phyloP scores from a whole-genome alignment of 2,797 vertebrate genomes.

The Notoglanidium macrostoma region DNA sequence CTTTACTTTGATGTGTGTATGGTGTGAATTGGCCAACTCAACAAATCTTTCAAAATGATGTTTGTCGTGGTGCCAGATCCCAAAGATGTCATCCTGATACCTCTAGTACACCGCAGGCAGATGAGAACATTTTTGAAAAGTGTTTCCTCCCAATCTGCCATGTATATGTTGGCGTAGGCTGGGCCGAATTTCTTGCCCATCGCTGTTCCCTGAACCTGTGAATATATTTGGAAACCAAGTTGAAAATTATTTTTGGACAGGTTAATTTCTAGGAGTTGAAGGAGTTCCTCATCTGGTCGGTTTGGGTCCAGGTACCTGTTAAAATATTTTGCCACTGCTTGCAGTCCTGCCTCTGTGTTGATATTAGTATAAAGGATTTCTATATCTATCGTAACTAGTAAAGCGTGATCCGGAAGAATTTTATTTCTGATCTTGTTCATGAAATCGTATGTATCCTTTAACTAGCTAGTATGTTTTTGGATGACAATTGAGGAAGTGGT shows the following conservation, averaged over 20 bases:
- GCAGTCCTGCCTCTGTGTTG: background rate
- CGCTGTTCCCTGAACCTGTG: slow-evolving; percentile 25
- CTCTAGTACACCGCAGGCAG: background rate
- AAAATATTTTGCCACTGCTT: background rate
- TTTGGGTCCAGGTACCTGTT: background rate
- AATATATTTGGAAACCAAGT: slow-evolving; percentile 15
- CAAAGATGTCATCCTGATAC: background rate
- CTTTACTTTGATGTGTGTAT: slow-evolving; percentile 3
- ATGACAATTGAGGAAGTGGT: slow-evolving; percentile 10
- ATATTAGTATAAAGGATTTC: slow-evolving; percentile 39
- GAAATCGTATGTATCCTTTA: slow-evolving; percentile 36
- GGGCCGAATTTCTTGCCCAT: slow-evolving; percentile 43
- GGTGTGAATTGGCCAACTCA: background rate
- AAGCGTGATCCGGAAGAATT: background rate
- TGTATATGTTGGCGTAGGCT: slow-evolving; percentile 35
- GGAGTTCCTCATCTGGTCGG: background rate
- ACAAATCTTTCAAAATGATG: background rate
- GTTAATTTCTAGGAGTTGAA: slow-evolving; percentile 25
- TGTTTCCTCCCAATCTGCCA: slow-evolving; percentile 34
- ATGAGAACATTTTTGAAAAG: background rate
- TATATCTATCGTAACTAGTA: slow-evolving; percentile 35
- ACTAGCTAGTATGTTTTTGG: background rate
- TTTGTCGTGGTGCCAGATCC: background rate
- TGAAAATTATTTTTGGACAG: slow-evolving; percentile 34
- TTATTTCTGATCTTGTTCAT: background rate